phyloP scores from a whole-genome alignment of 2,888 invertebrate species.

The Cosmia pyralina region DNA sequence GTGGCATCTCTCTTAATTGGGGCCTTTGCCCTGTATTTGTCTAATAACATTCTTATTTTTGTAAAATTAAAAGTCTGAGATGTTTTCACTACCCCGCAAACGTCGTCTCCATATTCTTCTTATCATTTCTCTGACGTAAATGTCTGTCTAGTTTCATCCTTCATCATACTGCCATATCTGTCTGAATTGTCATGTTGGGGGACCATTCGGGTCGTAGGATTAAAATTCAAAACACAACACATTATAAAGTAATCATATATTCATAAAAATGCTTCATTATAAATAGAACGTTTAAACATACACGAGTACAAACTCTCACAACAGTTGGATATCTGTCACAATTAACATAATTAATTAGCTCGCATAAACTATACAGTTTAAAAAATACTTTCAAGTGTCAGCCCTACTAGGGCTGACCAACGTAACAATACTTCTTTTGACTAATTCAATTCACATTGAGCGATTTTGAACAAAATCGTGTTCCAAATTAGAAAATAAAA shows the following conservation, averaged over 20 bases:
- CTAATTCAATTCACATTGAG: slow-evolving; percentile 66
- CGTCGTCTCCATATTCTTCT: neutral
- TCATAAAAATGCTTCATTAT: slow-evolving; percentile 88
- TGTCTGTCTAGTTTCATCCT: neutral
- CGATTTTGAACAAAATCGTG: slow-evolving; percentile 59
- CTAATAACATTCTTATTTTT: neutral
- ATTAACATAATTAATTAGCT: slow-evolving; percentile 77
- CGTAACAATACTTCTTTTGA: slow-evolving; percentile 65
- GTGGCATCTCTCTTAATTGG: no score
- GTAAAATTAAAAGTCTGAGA: neutral
- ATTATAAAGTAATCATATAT: slow-evolving; percentile 79
- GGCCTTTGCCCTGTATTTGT: neutral
- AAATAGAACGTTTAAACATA: slow-evolving; percentile 84
- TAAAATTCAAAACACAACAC: slow-evolving; percentile 38
- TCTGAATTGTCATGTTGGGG: neutral
- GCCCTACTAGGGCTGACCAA: slow-evolving; percentile 55
- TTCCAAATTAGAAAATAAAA: slow-evolving; percentile 68
- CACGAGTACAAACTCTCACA: slow-evolving; percentile 73
- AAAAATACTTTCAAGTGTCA: slow-evolving; percentile 71
- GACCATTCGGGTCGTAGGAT: no score
- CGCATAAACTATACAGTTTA: slow-evolving; percentile 73
- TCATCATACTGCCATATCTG: no score
- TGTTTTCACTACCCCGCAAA: no score
- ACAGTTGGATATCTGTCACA: slow-evolving; percentile 72
- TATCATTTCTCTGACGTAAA: neutral